A percentile compares a stretch with the other conserved stretches of the same genome.
Evolutionary conservation across 1,140 invertebrate genomes (phyloP).

Genomic region (Parasteatoda tepidariorum): DNA sequence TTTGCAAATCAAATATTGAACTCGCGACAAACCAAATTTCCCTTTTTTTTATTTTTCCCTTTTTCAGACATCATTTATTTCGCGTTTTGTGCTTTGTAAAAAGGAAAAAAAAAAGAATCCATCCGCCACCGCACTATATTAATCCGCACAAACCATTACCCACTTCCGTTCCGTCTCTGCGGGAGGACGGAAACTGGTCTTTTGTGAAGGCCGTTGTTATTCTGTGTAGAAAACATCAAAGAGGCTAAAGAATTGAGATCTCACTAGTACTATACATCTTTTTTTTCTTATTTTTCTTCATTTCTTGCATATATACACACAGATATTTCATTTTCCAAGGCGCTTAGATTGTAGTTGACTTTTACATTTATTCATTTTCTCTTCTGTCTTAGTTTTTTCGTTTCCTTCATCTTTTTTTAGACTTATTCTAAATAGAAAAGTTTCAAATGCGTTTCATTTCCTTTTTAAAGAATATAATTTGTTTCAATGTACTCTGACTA

Average conservation of each 20-base stretch:
- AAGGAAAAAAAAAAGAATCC: constrained; percentile 26
- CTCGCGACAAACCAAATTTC: constrained; percentile 58
- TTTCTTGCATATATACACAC: constrained; percentile 26
- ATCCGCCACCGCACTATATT: constrained; percentile 57
- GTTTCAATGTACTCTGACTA: no score
- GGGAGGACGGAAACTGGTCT: constrained; percentile 58
- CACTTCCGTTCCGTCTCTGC: constrained; percentile 57
- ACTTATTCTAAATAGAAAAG: no score
- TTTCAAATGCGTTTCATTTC: no score
- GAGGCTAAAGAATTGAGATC: constrained; percentile 58
- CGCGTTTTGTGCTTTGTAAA: constrained; percentile 57
- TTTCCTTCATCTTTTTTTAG: no score
- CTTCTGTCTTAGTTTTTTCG: no score
- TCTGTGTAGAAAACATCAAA: constrained; percentile 56
- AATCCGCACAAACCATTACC: constrained; percentile 59
- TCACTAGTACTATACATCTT: constrained; percentile 36
- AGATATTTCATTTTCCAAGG: constrained; percentile 37
- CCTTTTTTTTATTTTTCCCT: constrained; percentile 26
- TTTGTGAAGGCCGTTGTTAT: constrained; percentile 55
- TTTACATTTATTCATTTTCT: constrained; percentile 7
- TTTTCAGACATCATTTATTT: constrained; percentile 60
- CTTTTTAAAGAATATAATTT: no score
- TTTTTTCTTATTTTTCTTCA: neutral
- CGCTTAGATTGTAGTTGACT: constrained; percentile 45
- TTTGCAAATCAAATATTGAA: constrained; percentile 60